Evolutionary conservation across 1,140 invertebrate species (phyloP), one percentile per base, ranked within the genome.

Genomic region (Drosophila ohnishii): DNA sequence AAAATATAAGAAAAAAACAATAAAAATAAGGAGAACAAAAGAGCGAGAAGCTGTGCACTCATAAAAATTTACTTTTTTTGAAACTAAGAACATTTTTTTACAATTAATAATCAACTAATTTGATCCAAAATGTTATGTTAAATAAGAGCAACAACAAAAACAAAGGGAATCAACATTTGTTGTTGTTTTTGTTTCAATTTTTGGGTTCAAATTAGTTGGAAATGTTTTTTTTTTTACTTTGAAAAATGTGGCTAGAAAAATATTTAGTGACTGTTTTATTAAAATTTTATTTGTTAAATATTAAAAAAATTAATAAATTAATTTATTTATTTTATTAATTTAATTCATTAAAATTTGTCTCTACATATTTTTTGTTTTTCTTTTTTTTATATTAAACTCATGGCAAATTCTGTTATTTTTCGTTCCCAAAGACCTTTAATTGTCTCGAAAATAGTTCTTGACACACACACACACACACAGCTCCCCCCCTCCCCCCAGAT

Each of bases 361-460:
- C n/a, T n/a, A n/a, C n/a, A n/a, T n/a, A n/a, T n/a, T n/a, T n/a
- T 19, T 19, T 19, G 19, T 0, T 19, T 19, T 19, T 19, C 1
- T 19, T 19, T 19, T 28, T 6, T 6, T 28, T 28, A 28, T 28
- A 28, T 37, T 2, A 14, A 14, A 8, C 45, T 10, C 11, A 57
- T 34, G 25, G 3, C 4, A 0, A 1, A 47, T 13, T 19, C 44
- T 61, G 25, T 50, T 35, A 22, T 62, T 66, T 22, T 28, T 67
- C 30, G 60, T 25, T n/a, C 45, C 19, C 42, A 44, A 69, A 44
- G 45, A 25, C 30, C 40, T 39, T 53, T 66, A 69, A 66, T 61
- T 73, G 70, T 58, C 35, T 34, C 56, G 40, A 53, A 62, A 62
- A 72, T 50, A 72, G 39, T 32, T 30, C 19, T 35, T 19, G 47